These are phyloP conservation scores for Lepilemur septentrionalis DNA, from an alignment of 2,797 vertebrate species.

Conservation along the genomic window DNA sequence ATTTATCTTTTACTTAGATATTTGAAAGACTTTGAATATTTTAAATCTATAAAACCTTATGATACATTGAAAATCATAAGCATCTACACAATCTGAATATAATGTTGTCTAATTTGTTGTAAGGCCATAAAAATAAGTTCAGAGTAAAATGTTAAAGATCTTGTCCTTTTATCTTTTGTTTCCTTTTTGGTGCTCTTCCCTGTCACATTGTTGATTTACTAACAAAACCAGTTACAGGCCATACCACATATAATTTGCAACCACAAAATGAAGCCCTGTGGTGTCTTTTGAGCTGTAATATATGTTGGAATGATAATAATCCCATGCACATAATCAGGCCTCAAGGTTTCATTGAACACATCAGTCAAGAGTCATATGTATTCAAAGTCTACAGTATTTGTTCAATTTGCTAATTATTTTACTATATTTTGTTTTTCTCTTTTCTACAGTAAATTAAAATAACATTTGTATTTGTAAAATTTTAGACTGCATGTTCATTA, in stretches of 20 bases:
- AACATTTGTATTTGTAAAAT: neutral
- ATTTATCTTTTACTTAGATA: conserved; percentile 30
- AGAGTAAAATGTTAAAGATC: neutral
- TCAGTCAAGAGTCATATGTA: neutral
- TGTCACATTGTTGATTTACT: neutral
- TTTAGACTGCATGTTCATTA: neutral
- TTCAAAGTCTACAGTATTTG: neutral
- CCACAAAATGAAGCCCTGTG: neutral
- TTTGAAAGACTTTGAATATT: conserved; percentile 3
- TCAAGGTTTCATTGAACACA: neutral
- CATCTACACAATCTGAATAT: neutral
- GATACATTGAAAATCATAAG: neutral
- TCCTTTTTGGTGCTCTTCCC: neutral
- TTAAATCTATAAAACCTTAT: neutral
- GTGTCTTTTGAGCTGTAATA: neutral
- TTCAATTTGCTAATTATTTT: neutral
- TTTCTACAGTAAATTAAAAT: conserved; percentile 23
- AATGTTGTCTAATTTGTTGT: neutral
- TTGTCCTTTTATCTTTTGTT: neutral
- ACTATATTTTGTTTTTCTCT: neutral
- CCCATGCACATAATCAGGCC: neutral
- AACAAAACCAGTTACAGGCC: neutral
- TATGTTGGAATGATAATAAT: neutral
- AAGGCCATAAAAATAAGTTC: neutral
- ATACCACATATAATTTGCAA: neutral